phyloP scores from a whole-genome alignment of 2,113 vertebrate genomes.

The Misgurnus mizolepis region DNA sequence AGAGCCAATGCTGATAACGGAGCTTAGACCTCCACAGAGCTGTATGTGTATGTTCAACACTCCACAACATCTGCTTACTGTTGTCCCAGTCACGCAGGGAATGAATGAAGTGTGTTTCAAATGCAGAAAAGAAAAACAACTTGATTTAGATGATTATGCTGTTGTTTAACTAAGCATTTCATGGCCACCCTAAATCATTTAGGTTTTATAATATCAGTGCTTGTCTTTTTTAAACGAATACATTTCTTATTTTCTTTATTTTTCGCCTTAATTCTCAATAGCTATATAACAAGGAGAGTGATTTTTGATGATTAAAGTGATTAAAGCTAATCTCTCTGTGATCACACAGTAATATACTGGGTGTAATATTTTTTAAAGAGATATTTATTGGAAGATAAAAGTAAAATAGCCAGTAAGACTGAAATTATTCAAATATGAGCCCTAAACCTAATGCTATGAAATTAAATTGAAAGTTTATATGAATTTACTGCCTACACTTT shows the following conservation, averaged over 20 bases:
- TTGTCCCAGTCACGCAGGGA: slow-evolving; percentile 29
- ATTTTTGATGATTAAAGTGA: background rate
- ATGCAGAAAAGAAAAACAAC: background rate
- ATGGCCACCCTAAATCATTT: background rate
- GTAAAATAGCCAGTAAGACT: slow-evolving; percentile 17
- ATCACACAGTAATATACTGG: slow-evolving; percentile 20
- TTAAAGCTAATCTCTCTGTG: slow-evolving; percentile 37
- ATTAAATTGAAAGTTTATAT: slow-evolving; percentile 11
- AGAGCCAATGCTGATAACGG: background rate
- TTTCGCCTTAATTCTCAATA: background rate
- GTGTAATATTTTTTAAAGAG: background rate
- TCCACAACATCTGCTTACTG: slow-evolving; percentile 26
- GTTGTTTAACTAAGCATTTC: slow-evolving; percentile 2
- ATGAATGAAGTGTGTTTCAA: background rate
- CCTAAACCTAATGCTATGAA: slow-evolving; percentile 6
- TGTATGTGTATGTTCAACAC: slow-evolving; percentile 6
- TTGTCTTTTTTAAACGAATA: background rate
- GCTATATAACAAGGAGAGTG: background rate
- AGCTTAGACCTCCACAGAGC: slow-evolving; percentile 14
- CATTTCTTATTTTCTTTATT: background rate
- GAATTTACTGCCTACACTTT: background rate
- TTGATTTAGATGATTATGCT: background rate
- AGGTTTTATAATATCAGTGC: background rate
- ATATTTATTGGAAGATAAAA: slow-evolving; percentile 37
- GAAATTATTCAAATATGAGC: slow-evolving; percentile 21